phyloP scores from a whole-genome alignment of 2,113 vertebrate species.

The Mesembrinibis cayennensis region DNA sequence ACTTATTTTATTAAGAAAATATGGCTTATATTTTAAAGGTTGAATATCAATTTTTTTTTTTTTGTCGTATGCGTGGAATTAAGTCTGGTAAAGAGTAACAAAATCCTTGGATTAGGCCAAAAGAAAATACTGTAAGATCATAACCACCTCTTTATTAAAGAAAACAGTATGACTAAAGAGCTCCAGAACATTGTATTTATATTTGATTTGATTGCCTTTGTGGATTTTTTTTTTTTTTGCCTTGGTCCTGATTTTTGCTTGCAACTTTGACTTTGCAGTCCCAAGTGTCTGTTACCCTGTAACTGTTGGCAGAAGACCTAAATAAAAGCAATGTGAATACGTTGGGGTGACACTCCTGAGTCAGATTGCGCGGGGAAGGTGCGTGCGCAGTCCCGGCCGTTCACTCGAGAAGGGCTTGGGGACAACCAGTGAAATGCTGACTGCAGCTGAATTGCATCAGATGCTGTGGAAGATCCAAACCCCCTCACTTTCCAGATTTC shows the following conservation, averaged over 20 bases:
- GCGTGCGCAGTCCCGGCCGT: not conserved
- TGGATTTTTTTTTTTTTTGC: constrained; percentile 1
- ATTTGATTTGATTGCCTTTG: constrained; percentile 43
- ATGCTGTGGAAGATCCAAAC: not conserved
- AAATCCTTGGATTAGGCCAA: constrained; percentile 62
- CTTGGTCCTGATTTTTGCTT: constrained; percentile 59
- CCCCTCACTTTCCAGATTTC: not conserved
- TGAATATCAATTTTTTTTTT: constrained; percentile 35
- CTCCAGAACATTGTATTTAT: constrained; percentile 56
- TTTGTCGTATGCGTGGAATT: constrained; percentile 50
- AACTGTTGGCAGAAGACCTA: constrained; percentile 65
- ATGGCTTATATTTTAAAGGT: constrained; percentile 76
- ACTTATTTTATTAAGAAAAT: constrained; percentile 77
- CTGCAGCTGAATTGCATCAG: not conserved
- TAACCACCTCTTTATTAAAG: constrained; percentile 64
- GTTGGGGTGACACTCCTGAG: constrained; percentile 38
- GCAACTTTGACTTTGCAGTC: constrained; percentile 45
- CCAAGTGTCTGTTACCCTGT: constrained; percentile 59
- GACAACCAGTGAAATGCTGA: not conserved
- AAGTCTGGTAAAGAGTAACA: constrained; percentile 51
- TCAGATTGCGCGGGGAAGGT: not conserved
- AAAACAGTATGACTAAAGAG: constrained; percentile 57
- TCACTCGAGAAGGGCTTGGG: not conserved
- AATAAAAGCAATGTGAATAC: constrained; percentile 64
- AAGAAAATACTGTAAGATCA: constrained; percentile 56